Evolutionary conservation across 2,113 vertebrate species (phyloP).

Genomic region (Ictalurus furcatus): DNA sequence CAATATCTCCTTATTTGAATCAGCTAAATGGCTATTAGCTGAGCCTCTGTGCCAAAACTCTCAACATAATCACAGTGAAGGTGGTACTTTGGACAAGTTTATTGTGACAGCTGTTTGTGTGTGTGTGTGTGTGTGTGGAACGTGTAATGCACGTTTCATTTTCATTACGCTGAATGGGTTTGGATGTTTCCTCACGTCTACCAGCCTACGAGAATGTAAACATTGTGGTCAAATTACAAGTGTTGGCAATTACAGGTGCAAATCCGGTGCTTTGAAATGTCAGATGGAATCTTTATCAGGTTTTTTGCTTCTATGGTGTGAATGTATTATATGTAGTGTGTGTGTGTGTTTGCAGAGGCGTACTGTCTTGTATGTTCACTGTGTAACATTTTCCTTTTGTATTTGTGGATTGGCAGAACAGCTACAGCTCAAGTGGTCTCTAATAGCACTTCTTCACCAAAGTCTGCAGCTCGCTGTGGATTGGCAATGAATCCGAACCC

Average conservation of each 20-base stretch:
- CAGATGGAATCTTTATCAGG: neutral
- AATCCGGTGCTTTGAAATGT: conserved; percentile 19
- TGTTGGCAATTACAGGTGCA: conserved; percentile 15
- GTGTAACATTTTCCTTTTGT: neutral
- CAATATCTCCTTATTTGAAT: conserved; percentile 75
- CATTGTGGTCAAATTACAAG: conserved; percentile 16
- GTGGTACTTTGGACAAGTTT: conserved; percentile 66
- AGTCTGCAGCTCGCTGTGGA: neutral
- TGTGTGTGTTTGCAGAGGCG: neutral
- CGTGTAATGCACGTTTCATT: neutral
- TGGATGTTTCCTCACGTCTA: conserved; percentile 13
- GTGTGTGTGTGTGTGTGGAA: conserved; percentile 44
- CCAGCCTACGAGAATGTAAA: conserved; percentile 12
- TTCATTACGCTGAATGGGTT: conserved; percentile 20
- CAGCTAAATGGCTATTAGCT: conserved; percentile 75
- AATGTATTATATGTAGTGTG: neutral
- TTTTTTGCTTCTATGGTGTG: neutral
- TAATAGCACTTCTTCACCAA: neutral
- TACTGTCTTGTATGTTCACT: neutral
- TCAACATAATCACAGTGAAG: conserved; percentile 69
- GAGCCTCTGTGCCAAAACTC: conserved; percentile 66
- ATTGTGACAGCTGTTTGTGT: conserved; percentile 64
- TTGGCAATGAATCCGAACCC: neutral
- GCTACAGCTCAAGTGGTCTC: neutral
- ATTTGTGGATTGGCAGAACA: neutral